Conservation (phyloP, 2,113 vertebrate genomes). For the Zeus faber region DNA sequence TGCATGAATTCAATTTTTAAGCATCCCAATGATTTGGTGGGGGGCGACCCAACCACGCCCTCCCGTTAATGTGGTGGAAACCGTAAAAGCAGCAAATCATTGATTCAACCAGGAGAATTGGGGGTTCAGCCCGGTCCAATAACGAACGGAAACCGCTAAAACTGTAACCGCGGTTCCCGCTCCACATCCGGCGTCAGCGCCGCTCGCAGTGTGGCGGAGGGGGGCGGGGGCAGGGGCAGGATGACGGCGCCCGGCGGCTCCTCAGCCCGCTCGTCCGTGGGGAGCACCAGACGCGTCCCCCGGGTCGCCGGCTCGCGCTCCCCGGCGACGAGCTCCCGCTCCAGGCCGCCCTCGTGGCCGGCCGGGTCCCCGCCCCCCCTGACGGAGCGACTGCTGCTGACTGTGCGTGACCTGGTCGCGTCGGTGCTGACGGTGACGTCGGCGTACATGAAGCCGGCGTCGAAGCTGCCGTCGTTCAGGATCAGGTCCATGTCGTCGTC, state of each 20-base stretch:
- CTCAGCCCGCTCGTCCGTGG: constrained; percentile 86
- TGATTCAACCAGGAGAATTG: not conserved
- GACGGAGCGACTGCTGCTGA: constrained; percentile 44
- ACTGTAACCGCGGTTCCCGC: constrained; percentile 3
- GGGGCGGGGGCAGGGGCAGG: constrained; percentile 62
- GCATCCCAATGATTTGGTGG: not conserved
- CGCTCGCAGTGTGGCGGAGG: constrained; percentile 58
- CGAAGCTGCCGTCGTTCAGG: constrained; percentile 85
- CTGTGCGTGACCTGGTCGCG: constrained; percentile 53
- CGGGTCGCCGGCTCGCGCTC: constrained; percentile 88
- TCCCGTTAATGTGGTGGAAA: not conserved
- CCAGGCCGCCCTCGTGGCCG: constrained; percentile 79
- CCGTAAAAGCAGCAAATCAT: not conserved
- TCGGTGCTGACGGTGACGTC: constrained; percentile 86
- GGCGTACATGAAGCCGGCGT: constrained; percentile 87
- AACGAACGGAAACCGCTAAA: not conserved
- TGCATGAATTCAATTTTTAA: not conserved
- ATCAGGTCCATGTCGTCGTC: constrained; percentile 92
- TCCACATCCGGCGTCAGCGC: constrained; percentile 65
- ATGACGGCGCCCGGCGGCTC: constrained; percentile 68
- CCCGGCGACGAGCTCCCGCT: constrained; percentile 79
- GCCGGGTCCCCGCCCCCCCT: constrained; percentile 14
- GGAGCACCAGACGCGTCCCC: constrained; percentile 87
- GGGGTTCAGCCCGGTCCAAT: not conserved
- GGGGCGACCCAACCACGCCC: not conserved